Evolutionary conservation across 2,113 vertebrate species (phyloP).

Genomic region (Clupea harengus): DNA sequence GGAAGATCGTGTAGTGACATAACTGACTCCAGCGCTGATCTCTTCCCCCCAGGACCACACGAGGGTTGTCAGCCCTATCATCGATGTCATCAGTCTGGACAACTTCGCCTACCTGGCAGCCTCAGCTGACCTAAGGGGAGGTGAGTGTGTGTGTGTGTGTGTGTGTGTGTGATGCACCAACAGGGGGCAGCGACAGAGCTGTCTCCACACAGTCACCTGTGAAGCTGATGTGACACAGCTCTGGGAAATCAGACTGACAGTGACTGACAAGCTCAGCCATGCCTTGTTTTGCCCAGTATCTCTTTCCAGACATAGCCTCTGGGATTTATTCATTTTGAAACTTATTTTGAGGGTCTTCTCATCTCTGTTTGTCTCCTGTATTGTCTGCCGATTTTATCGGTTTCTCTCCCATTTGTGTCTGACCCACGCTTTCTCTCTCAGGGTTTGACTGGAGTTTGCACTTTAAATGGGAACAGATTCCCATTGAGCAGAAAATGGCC

Average conservation of each 20-base stretch:
- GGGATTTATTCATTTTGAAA: not conserved
- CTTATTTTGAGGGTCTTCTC: not conserved
- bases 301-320: not conserved
- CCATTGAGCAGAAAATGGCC: conserved; percentile 96
- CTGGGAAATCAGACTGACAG: not conserved
- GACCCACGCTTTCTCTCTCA: conserved; percentile 47
- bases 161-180: not conserved
- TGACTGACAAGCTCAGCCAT: not conserved
- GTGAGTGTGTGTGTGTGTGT: conserved; percentile 71
- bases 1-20: not conserved
- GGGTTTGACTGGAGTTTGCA: conserved; percentile 99
- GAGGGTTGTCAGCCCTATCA: conserved; percentile 95
- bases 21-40: not conserved
- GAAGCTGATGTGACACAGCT: not conserved
- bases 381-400: not conserved
- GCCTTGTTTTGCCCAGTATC: not conserved
- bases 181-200: not conserved
- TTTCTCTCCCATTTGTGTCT: not conserved
- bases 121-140: conserved; percentile 95
- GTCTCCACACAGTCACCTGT: not conserved
- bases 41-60: conserved; percentile 84
- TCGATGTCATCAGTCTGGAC: conserved; percentile 98
- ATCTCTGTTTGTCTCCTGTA: not conserved
- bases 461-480: conserved; percentile 99
- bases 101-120: conserved; percentile 98